Evolutionary conservation across 2,797 vertebrate genomes (phyloP), one percentile per base, ranked within the genome.

Genomic region (Otolemur crassicaudatus): DNA sequence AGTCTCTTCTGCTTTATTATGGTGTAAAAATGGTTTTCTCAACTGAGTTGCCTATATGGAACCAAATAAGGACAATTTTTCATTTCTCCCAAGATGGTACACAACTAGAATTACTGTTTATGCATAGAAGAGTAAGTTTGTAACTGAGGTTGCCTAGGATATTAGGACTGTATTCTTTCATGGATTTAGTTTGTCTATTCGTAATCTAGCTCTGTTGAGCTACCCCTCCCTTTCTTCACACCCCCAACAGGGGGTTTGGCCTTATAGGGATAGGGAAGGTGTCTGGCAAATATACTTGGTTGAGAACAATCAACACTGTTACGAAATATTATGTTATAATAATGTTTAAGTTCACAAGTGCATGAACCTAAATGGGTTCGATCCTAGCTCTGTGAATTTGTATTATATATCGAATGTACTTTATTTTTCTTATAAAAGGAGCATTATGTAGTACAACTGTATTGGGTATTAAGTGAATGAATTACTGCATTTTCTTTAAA

Each of bases 1-100:
- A 93, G 43, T 7, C 60, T 95, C 31, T 20, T 93, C 53, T 86
- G 10, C 75, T 56, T 94, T 43, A 70, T 63, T 86, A 77, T 87
- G n/a, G 11, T 87, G 46, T 87, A 93, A 87, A 79, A 22, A 22
- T 83, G 69, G 25, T 87, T 95, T 93, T 77, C 82, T 82, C 70
- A 83, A 65, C 37, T 49, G 56, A 69, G 40, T 29, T 89, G 85
- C 31, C 73, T 91, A 60, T 14, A 31, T 25, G 34, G 34, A 91
- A 91, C 63, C 70, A 95, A 19, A 91, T 29, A 84, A 72, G 61
- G 61, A 76, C 31, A 60, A 75, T 70, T 80, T 96, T 65, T 79
- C 37, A 23, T 83, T 85, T 93, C 31, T 84, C 65, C 73, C 79
- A 77, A 83, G 77, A 67, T 63, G 43, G 60, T 76, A 56, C 7